A percentile compares a stretch with the other conserved stretches of the same genome.
These are phyloP conservation scores for Petromus typicus DNA, from an alignment of 2,113 vertebrate genomes.

Conservation along the genomic window DNA sequence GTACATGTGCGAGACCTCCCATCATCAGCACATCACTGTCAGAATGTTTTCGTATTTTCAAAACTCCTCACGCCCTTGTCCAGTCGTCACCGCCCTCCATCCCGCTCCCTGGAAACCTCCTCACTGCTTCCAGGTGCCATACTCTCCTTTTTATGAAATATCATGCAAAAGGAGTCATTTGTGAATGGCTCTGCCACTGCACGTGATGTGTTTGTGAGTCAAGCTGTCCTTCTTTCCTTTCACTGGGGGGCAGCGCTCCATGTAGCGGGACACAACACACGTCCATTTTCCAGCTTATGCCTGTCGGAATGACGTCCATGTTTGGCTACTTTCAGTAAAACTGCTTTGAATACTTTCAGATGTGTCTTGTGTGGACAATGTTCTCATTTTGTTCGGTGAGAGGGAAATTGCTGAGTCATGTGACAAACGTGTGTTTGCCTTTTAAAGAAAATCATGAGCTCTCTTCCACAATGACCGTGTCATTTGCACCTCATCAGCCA, in stretches of 20 bases:
- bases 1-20: not conserved
- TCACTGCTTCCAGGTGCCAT: not conserved
- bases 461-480: not conserved
- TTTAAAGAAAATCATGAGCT: not conserved
- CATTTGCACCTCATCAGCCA: not conserved
- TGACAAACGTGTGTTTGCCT: not conserved
- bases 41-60: not conserved
- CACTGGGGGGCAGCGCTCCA: not conserved
- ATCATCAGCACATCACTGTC: not conserved
- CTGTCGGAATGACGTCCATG: not conserved
- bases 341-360: not conserved
- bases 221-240: not conserved
- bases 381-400: not conserved
- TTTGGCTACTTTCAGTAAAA: constrained; percentile 11
- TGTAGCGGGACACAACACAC: not conserved
- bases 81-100: not conserved
- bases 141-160: not conserved
- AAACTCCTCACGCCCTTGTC: not conserved
- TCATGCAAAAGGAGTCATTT: not conserved
- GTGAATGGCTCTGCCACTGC: not conserved
- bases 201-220: not conserved
- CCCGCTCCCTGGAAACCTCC: not conserved
- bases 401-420: not conserved
- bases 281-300: not conserved
- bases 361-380: not conserved